Percentiles rank a stretch among this genome's conserved stretches.
Conservation (phyloP, 1,140 invertebrate genomes). For the Oryctes rhinoceros region DNA sequence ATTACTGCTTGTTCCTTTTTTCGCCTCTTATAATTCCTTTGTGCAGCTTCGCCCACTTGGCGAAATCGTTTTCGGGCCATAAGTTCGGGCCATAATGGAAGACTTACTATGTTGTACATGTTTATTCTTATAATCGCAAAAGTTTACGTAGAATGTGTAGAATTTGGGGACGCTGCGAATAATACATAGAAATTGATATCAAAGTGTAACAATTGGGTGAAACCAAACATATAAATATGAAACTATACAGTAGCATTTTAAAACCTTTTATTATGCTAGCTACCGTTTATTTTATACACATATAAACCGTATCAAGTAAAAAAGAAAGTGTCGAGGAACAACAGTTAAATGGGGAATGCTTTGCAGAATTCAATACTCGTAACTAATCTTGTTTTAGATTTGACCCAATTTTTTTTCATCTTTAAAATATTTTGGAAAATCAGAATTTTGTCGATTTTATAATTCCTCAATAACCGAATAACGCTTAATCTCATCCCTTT, state of each 20-base stretch:
- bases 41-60: neutral
- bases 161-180: no score
- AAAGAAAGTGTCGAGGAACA: neutral
- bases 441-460: slow-evolving; percentile 40
- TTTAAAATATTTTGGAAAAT: slow-evolving; percentile 38
- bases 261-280: no score
- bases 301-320: no score
- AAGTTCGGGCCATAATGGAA: no score
- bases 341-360: slow-evolving; percentile 41
- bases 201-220: no score
- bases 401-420: slow-evolving; percentile 26
- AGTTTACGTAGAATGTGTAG: no score
- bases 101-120: no score
- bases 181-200: no score
- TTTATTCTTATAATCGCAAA: no score
- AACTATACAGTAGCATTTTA: no score
- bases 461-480: slow-evolving; percentile 39
- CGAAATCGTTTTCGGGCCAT: neutral
- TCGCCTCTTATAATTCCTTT: neutral
- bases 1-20: slow-evolving; percentile 25
- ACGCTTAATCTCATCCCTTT: slow-evolving; percentile 20
- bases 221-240: no score
- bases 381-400: slow-evolving; percentile 40
- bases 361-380: slow-evolving; percentile 42
- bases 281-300: no score